A percentile compares a stretch with the other conserved stretches of the same genome.
These are phyloP conservation scores for Apoderus coryli DNA, from an alignment of 2,888 invertebrate genomes.

Conservation along the genomic window DNA sequence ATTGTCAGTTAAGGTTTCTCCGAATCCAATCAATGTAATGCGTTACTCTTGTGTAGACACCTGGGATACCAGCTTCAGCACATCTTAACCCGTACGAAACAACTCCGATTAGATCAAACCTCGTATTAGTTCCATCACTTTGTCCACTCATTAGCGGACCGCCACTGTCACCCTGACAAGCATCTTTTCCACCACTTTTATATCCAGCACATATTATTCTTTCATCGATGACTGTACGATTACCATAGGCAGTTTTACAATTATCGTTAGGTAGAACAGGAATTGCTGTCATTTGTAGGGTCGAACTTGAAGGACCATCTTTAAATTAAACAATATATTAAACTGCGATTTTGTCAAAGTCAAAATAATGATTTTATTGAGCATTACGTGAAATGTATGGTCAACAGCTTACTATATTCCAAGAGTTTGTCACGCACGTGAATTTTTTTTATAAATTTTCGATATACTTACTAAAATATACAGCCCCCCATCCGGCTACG, in stretches of 20 bases:
- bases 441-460: no score
- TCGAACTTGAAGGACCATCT: constrained; percentile 54
- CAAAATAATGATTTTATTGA: constrained; percentile 7
- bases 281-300: constrained; percentile 53
- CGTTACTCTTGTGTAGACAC: constrained; percentile 48
- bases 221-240: constrained; percentile 43
- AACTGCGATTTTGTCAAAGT: not conserved
- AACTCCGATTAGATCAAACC: constrained; percentile 48
- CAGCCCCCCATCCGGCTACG: constrained; percentile 75
- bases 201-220: constrained; percentile 58
- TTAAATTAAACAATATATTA: constrained; percentile 14
- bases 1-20: constrained; percentile 24
- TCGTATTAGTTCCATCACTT: constrained; percentile 20
- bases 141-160: constrained; percentile 54
- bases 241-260: constrained; percentile 44
- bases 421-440: no score
- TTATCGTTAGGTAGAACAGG: constrained; percentile 48
- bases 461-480: constrained; percentile 48
- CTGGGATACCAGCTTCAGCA: constrained; percentile 45
- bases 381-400: no score
- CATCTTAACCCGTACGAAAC: constrained; percentile 53
- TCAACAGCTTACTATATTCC: no score
- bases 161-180: constrained; percentile 63
- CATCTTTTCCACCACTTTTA: constrained; percentile 49
- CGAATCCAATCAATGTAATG: constrained; percentile 48